Conservation (phyloP, 2,888 invertebrate genomes). For the Epistrophella euchroma region DNA sequence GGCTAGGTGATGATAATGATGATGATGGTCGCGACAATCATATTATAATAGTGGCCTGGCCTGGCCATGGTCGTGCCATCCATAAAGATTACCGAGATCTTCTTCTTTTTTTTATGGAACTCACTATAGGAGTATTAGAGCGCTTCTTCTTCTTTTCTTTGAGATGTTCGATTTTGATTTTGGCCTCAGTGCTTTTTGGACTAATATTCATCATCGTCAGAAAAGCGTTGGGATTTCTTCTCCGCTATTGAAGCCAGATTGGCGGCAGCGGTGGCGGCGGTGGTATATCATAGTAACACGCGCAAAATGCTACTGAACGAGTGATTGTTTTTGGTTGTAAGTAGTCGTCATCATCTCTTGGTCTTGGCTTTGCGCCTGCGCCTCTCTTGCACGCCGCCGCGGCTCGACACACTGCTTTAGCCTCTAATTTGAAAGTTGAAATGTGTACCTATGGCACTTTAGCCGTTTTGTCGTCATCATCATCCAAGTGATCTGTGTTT, state of each 20-base stretch:
- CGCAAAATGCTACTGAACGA: constrained; percentile 73
- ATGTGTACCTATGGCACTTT: constrained; percentile 76
- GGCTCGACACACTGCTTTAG: constrained; percentile 36
- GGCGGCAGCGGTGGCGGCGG: background rate
- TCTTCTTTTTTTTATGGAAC: constrained; percentile 18
- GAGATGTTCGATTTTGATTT: constrained; percentile 60
- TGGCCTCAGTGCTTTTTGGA: constrained; percentile 57
- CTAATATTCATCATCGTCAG: constrained; percentile 70
- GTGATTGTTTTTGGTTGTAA: constrained; percentile 58
- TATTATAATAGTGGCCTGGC: constrained; percentile 71
- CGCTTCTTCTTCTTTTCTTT: constrained; percentile 9
- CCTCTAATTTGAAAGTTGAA: constrained; percentile 75
- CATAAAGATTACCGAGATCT: constrained; percentile 64
- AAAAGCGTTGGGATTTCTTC: constrained; percentile 46
- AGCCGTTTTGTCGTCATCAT: constrained; percentile 74
- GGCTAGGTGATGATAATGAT: constrained; percentile 76
- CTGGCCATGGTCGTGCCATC: constrained; percentile 70
- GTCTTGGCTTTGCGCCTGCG: constrained; percentile 22
- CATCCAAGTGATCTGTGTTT: constrained; percentile 51
- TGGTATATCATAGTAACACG: constrained; percentile 65
- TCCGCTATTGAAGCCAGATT: background rate
- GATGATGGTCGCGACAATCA: constrained; percentile 75
- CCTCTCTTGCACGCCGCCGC: constrained; percentile 8
- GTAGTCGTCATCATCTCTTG: background rate
- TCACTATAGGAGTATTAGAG: background rate